Percentiles rank a stretch among this genome's conserved stretches.
Conservation (phyloP, 2,888 invertebrate genomes). For the Pandemis heparana region DNA sequence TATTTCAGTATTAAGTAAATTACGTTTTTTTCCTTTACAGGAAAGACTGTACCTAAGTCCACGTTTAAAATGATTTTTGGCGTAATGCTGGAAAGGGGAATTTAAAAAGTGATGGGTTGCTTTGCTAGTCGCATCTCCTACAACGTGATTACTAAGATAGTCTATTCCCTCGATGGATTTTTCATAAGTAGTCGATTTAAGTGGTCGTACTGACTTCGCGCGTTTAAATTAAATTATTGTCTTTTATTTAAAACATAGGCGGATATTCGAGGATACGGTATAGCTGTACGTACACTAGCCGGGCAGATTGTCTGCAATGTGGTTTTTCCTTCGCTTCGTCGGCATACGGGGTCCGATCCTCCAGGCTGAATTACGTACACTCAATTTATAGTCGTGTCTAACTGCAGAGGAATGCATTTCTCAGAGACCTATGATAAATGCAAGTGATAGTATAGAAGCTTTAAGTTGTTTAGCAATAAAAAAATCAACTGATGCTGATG, state of each 20-base stretch:
- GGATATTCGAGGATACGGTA: not conserved
- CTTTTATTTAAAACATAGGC: not conserved
- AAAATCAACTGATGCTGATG: not conserved
- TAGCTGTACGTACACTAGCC: slow-evolving; percentile 36
- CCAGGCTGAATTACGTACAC: slow-evolving; percentile 38
- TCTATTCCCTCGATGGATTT: too few species aligned
- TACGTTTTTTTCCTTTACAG: too few species aligned
- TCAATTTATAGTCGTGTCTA: slow-evolving; percentile 42
- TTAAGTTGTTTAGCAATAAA: not conserved
- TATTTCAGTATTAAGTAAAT: too few species aligned
- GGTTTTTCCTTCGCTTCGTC: slow-evolving; percentile 35
- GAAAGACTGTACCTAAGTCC: too few species aligned
- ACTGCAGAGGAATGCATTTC: slow-evolving; percentile 29
- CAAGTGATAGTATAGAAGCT: not conserved
- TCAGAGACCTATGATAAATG: not conserved
- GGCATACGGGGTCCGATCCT: slow-evolving; percentile 33
- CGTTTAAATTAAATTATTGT: too few species aligned
- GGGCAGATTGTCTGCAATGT: slow-evolving; percentile 36
- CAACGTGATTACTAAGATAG: too few species aligned
- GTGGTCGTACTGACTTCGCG: too few species aligned
- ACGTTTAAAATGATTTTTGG: too few species aligned
- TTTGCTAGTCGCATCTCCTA: too few species aligned
- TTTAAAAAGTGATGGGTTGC: too few species aligned
- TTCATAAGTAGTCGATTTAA: too few species aligned
- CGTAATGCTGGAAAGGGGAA: too few species aligned